A percentile compares a stretch with the other conserved stretches of the same genome.
These are phyloP conservation scores for Willisornis vidua DNA, from an alignment of 2,113 vertebrate species.

Conservation along the genomic window DNA sequence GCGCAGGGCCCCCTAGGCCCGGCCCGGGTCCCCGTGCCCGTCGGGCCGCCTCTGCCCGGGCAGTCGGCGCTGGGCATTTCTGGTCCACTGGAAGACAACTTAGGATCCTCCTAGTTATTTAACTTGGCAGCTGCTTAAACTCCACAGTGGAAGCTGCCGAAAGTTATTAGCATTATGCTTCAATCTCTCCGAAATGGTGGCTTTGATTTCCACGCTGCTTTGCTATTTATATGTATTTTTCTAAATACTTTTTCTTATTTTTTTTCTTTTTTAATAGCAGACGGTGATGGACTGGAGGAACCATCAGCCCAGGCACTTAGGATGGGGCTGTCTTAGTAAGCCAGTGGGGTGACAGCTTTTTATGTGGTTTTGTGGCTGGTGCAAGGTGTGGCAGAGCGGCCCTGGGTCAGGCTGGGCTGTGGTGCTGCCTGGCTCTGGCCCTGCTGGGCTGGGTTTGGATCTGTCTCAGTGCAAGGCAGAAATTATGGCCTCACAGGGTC, in stretches of 20 bases:
- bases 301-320: background rate
- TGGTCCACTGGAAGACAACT: slow-evolving; percentile 52
- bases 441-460: background rate
- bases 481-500: accelerated
- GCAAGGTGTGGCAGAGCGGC: accelerated
- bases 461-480: background rate
- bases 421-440: background rate
- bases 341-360: background rate
- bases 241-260: background rate
- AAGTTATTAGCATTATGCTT: slow-evolving; percentile 61
- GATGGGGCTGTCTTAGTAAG: background rate
- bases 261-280: background rate
- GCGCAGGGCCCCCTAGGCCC: background rate
- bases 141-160: slow-evolving; percentile 67
- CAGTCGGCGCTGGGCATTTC: background rate
- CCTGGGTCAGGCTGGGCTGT: background rate
- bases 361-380: background rate
- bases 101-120: slow-evolving; percentile 66
- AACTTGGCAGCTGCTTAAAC: slow-evolving; percentile 75
- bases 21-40: background rate
- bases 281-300: background rate
- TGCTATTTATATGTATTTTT: background rate
- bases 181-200: background rate
- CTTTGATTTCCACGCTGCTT: slow-evolving; percentile 23
- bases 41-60: background rate